Base-by-base conservation (phyloP, 2,888 invertebrate species). In the Calephelis perditalis region DNA sequence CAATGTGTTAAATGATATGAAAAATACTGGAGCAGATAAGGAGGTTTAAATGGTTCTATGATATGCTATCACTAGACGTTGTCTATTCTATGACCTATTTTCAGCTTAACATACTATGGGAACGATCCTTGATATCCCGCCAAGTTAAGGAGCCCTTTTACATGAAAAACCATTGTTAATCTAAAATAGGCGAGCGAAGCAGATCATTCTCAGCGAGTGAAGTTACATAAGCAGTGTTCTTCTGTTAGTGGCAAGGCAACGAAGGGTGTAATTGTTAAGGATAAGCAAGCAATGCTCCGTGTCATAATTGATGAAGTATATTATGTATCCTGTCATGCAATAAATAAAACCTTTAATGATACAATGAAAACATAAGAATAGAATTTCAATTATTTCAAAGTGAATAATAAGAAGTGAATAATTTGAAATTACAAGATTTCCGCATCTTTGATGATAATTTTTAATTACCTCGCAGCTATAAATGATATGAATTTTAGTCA, bases 171-270 rank as follows among this genome's bases (percentile, higher is more conserved):
- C 12, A 43, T 57, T 47, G 11, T 40, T 15, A 56, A 52, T 64
- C 60, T 63, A 70, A 76, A 76, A 79, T 74, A 82, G 82, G 81
- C 84, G 83, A 82, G 85, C 87, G 81, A 90, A 90, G 89, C 90
- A 86, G 87, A 87, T 76, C 89, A 90, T 88, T 86, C 88, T 87
- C 87, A 90, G 89, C 88, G 77, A 81, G 81, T 86, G 86, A 84
- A 83, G 68, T 70, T 81, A 86, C 77, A 81, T 77, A 90, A 89
- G 90, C 89, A 72, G 86, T 88, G 85, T 78, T 81, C 73, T 82
- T 83, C 78, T 86, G 89, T 90, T 90, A 90, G 89, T 90, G 89
- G 88, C 90, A 90, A 86, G 89, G 86, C 86, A 84, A 78, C 77
- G 52, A 73, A 82, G 79, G 77, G 78, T 85, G 83, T 86, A 77